phyloP scores from a whole-genome alignment of 92 coral and sea anemone genomes.

The Meandrina meandrites region DNA sequence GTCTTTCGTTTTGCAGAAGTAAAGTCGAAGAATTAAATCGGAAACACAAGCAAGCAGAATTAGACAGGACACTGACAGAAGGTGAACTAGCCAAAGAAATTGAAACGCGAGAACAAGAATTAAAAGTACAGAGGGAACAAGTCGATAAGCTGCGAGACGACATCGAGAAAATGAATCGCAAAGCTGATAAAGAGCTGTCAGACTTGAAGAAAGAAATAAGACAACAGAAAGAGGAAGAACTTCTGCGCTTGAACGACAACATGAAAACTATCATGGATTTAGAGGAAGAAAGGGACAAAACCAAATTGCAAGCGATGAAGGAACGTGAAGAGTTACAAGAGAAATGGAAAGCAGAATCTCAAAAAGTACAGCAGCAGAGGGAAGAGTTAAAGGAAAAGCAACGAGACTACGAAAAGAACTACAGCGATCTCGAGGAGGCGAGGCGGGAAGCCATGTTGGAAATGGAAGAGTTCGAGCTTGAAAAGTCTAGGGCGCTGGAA shows the following conservation, averaged over 20 bases:
- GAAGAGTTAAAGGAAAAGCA: slow-evolving; percentile 65
- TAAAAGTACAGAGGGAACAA: slow-evolving; percentile 71
- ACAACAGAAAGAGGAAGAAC: slow-evolving; percentile 84
- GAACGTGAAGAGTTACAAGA: slow-evolving; percentile 68
- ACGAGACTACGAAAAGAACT: slow-evolving; percentile 68
- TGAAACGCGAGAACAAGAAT: slow-evolving; percentile 73
- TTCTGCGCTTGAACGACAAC: slow-evolving; percentile 70
- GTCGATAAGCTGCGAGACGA: slow-evolving; percentile 80
- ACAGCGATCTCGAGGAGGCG: slow-evolving; percentile 78
- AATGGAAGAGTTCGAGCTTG: slow-evolving; percentile 74
- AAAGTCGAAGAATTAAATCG: slow-evolving; percentile 80
- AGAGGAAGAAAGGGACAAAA: slow-evolving; percentile 78
- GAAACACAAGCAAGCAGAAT: slow-evolving; percentile 86
- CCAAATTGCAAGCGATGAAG: slow-evolving; percentile 63
- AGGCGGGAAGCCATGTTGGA: slow-evolving; percentile 71
- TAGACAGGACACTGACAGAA: slow-evolving; percentile 67
- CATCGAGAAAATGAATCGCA: slow-evolving; percentile 70
- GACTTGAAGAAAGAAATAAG: slow-evolving; percentile 75
- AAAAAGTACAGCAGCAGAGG: slow-evolving; percentile 65
- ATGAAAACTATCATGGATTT: slow-evolving; percentile 78
- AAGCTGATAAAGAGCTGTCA: slow-evolving; percentile 79
- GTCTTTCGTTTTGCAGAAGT: slow-evolving; percentile 52
- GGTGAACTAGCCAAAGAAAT: slow-evolving; percentile 82
- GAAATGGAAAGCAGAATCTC: slow-evolving; percentile 81
- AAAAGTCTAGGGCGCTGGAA: slow-evolving; percentile 60